phyloP scores from a whole-genome alignment of 2,888 invertebrate genomes.

The Cerceris rybyensis region DNA sequence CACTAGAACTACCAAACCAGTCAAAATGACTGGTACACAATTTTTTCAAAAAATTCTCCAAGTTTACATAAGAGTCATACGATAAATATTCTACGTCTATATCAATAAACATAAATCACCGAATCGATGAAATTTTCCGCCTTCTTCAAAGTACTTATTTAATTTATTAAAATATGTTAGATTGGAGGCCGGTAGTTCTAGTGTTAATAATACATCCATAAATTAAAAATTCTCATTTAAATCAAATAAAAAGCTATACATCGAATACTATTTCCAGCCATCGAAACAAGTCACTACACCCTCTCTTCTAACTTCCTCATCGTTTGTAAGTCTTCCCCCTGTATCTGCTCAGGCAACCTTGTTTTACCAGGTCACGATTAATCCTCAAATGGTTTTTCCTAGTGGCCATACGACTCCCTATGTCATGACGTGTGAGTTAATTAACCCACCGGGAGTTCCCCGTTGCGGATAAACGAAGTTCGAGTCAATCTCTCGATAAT shows the following conservation, averaged over 20 bases:
- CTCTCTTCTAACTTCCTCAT: slow-evolving; percentile 41
- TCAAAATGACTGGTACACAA: no score
- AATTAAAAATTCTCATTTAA: neutral
- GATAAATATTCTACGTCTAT: no score
- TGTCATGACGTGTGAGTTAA: slow-evolving; percentile 51
- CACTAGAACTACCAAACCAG: no score
- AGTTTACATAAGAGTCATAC: no score
- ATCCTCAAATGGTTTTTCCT: slow-evolving; percentile 50
- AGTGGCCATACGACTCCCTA: slow-evolving; percentile 28
- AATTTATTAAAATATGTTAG: no score
- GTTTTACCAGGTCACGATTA: slow-evolving; percentile 55
- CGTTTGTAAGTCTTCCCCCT: slow-evolving; percentile 37
- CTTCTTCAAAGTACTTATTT: no score
- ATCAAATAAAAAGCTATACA: neutral
- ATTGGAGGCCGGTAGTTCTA: no score
- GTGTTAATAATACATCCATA: no score
- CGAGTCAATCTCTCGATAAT: slow-evolving; percentile 56
- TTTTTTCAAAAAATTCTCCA: no score
- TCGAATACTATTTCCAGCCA: slow-evolving; percentile 6
- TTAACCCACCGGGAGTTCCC: slow-evolving; percentile 51
- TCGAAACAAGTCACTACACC: slow-evolving; percentile 60
- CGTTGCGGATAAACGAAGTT: slow-evolving; percentile 27
- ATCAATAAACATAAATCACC: no score
- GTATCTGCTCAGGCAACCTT: slow-evolving; percentile 12
- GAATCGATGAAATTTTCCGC: no score